phyloP scores from a whole-genome alignment of 2,888 invertebrate genomes.

The Ceraclea dissimilis region DNA sequence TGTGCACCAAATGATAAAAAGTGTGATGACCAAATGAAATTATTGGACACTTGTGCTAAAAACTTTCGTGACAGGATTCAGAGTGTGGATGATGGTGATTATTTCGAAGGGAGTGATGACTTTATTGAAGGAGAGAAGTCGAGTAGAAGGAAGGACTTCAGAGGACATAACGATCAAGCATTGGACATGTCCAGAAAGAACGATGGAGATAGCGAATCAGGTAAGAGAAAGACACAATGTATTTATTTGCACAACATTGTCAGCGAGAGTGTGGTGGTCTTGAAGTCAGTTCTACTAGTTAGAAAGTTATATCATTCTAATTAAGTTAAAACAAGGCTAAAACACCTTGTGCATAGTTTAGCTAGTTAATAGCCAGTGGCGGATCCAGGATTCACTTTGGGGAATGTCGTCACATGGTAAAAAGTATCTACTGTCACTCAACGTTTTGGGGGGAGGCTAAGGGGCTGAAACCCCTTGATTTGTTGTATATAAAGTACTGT shows the following conservation, averaged over 20 bases:
- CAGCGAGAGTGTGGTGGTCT: background rate
- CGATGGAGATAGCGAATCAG: constrained; percentile 25
- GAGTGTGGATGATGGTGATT: constrained; percentile 12
- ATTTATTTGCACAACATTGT: background rate
- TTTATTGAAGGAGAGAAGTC: constrained; percentile 25
- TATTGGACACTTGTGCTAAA: constrained; percentile 1
- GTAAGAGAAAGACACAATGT: too few species aligned
- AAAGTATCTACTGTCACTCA: too few species aligned
- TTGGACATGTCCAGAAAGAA: constrained; percentile 47
- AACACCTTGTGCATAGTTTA: too few species aligned
- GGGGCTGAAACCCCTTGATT: too few species aligned
- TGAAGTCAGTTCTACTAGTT: background rate
- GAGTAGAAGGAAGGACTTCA: constrained; percentile 39
- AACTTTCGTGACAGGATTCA: constrained; percentile 21
- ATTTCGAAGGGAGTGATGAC: constrained; percentile 15
- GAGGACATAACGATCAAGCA: constrained; percentile 40
- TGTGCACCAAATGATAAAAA: background rate
- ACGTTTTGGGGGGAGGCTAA: too few species aligned
- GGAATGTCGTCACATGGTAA: too few species aligned
- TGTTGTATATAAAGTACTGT: too few species aligned
- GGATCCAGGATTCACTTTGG: too few species aligned
- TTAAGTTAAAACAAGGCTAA: too few species aligned
- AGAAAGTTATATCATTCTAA: background rate
- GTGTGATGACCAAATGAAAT: background rate
- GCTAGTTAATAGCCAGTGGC: too few species aligned